These are phyloP conservation scores for Gavialis gangeticus DNA, from an alignment of 2,113 vertebrate species.

Conservation along the genomic window DNA sequence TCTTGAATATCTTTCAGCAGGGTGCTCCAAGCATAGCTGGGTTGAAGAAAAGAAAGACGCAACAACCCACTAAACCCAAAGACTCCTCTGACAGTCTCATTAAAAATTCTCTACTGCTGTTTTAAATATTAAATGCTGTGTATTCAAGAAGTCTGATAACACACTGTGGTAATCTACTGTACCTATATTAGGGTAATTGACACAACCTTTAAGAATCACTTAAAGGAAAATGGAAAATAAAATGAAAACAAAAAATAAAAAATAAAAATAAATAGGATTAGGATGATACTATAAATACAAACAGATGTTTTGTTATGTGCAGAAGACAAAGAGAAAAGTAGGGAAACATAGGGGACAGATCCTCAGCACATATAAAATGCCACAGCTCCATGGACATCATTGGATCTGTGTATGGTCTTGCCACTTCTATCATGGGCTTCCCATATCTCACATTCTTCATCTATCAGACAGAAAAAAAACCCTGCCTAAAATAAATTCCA, in stretches of 20 bases:
- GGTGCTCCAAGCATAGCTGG: background rate
- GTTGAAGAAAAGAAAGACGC: background rate
- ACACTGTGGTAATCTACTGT: background rate
- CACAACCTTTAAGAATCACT: background rate
- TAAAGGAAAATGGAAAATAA: background rate
- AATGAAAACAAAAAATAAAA: background rate
- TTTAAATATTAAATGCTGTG: background rate
- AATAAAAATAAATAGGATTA: background rate
- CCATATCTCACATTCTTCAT: background rate
- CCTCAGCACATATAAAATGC: background rate
- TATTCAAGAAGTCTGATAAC: background rate
- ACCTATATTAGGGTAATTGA: background rate
- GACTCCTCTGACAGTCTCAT: background rate
- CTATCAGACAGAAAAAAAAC: background rate
- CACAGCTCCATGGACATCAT: accelerated
- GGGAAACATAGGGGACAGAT: accelerated
- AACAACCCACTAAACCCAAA: background rate
- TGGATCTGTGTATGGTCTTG: background rate
- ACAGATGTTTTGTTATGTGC: background rate
- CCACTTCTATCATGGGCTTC: background rate
- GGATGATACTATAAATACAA: background rate
- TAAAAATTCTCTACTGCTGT: background rate
- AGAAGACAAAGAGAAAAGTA: background rate
- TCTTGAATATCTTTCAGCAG: background rate
- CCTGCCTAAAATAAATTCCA: background rate